Base-by-base conservation (phyloP, 2,888 invertebrate species). In the Conus canariensis region DNA sequence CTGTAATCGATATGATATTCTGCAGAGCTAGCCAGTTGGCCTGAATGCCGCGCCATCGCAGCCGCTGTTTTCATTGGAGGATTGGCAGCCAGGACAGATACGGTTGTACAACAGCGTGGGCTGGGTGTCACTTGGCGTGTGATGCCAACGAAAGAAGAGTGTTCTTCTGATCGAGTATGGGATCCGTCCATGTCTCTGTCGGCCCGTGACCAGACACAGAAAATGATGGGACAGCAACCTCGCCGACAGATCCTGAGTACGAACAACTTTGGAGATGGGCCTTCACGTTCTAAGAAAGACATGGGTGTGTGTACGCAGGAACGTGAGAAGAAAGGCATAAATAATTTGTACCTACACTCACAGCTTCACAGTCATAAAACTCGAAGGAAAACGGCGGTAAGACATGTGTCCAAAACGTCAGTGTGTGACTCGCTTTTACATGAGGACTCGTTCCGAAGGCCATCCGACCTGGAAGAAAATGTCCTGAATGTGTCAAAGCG, bases 1-100 rank as follows among this genome's bases (percentile, higher is more conserved):
- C 22, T 22, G 82, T 16, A 83, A 83, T 83, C 82, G 82, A 83
- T 83, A 83, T 83, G 82, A 83, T 25, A 58, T 83, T 83, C 25
- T 58, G 82, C 82, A 83, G 82, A 4, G 25, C 77, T 30, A 25
- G 30, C 77, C 30, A 77, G 77, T 30, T 30, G 30, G 30, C 25
- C 30, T 70, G 70, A 70, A 70, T 70, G 30, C 77, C 16, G 30
- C 77, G 30, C 30, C 30, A 77, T 30, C 25, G 77, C 77, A 30
- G 77, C 77, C 16, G 77, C 77, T 30, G 77, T 19, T 77, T 30
- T 77, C 30, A 30, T 10, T 25, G 8, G 25, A 10, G 30, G 77
- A 70, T 70, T 45, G 30, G 77, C 12, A 30, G 19, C 30, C 64
- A 64, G 64, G 64, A 64, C 64, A 64, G 64, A 64, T 64, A 64